Evolutionary conservation across 2,113 vertebrate genomes (phyloP), one percentile per base, ranked within the genome.

Genomic region (Pelobates fuscus): DNA sequence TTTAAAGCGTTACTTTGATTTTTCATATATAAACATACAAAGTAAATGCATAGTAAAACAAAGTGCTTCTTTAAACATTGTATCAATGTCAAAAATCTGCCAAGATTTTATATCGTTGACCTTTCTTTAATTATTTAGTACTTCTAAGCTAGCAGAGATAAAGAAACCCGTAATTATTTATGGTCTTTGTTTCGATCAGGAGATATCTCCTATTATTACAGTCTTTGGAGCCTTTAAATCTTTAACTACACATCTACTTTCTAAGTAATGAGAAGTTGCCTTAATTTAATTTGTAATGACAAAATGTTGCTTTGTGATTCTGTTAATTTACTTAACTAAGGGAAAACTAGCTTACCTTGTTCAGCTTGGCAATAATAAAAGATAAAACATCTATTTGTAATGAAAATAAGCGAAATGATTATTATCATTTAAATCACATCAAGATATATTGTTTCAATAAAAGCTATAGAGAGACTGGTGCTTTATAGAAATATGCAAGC

Each of bases 71-170:
- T 84, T 83, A 73, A 62, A 8, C n/a, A 29, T 27, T 84, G 78
- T 80, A 79, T 83, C 78, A 81, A 46, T 79, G 69, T 74, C 67
- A 63, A 61, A 77, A 82, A 78, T 77, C 81, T 85, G 79, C 55
- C 80, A 62, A 73, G 54, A 60, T 79, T 54, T 64, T 74, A 80
- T 79, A 80, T 37, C 77, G 81, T 27, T 78, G 82, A 72, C 62
- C 52, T 81, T 80, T 62, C 82, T 86, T 86, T 82, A 84, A 82
- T 85, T 80, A 88, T 86, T 81, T 80, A 26, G 23, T 52, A 44
- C 37, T 67, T 61, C 78, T 78, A 73, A 70, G 57, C 81, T 81
- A 52, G 70, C 81, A 74, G 76, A 81, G 78, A 76, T 84, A 84
- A 52, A 70, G 78, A 21, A 69, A 73, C 76, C 82, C 85, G 82